Evolutionary conservation across 2,113 vertebrate genomes (phyloP), one percentile per base, ranked within the genome.

Genomic region (Gallinago media): DNA sequence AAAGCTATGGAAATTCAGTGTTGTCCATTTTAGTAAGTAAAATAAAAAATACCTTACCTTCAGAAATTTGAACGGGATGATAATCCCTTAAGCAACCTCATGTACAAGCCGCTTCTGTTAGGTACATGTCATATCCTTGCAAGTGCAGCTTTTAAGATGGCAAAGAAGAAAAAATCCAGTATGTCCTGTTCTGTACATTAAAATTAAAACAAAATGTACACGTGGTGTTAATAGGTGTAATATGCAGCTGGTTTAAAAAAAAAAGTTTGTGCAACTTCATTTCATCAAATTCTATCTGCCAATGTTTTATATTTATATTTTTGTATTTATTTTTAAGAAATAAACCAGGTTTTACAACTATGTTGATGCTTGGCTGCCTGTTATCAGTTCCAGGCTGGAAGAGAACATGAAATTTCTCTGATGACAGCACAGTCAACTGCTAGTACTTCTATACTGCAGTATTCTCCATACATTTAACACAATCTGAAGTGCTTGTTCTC

Each of bases 301-400:
- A 98, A 99, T 99, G 99, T 99, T 99, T 99, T 99, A 99, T 99
- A 99, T 99, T 99, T 99, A 99, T 99, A 99, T 99, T 99, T 99
- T 99, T 99, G 99, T 99, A 99, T 99, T 99, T 99, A 99, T 99
- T 99, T 99, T 99, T 99, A 97, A 98, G 98, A 99, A 99, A 98
- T 98, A 98, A 98, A 98, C 97, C 98, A 96, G 98, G 98, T 98
- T 98, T 98, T 98, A 98, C 98, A 98, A 98, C 98, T 97, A 98
- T 65, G 22, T 86, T 97, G 85, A 83, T 94, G 92, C 22, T 85
- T 97, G 92, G 67, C 84, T 97, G 26, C 61, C 71, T 96, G 6
- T 88, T 85, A 25, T 66, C 34, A 54, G 2, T 79, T 59, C 67
- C 76, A 76, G 21, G 34, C 61, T 85, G 59, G 49, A 81, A 47